Evolutionary conservation across 2,888 invertebrate genomes (phyloP).

Genomic region (Parnassius glacialis): DNA sequence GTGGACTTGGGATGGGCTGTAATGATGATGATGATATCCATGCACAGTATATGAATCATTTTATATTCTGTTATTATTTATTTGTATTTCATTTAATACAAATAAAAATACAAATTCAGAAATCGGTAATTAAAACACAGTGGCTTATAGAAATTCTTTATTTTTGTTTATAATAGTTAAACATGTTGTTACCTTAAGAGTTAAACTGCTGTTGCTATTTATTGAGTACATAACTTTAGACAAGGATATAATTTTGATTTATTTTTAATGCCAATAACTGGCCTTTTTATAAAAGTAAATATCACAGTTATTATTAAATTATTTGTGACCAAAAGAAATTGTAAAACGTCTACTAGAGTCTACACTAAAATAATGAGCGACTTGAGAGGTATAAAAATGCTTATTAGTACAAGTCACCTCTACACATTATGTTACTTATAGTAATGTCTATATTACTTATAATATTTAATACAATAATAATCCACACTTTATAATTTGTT

Average conservation of each 20-base stretch:
- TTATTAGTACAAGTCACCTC: constrained; percentile 41
- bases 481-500: constrained; percentile 32
- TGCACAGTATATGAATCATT: too few relatives aligned
- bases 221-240: constrained; percentile 34
- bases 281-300: constrained; percentile 77
- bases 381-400: constrained; percentile 43
- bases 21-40: too few relatives aligned
- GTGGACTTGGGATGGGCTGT: too few relatives aligned
- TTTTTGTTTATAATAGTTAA: constrained; percentile 31
- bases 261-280: constrained; percentile 69
- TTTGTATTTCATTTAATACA: too few relatives aligned
- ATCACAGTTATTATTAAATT: constrained; percentile 79
- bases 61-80: too few relatives aligned
- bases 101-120: too few relatives aligned
- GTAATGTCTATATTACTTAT: constrained; percentile 38
- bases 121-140: constrained; percentile 12
- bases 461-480: constrained; percentile 34
- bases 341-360: constrained; percentile 49
- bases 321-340: constrained; percentile 71
- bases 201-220: constrained; percentile 36
- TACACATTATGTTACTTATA: constrained; percentile 29
- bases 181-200: constrained; percentile 27
- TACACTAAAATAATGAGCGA: constrained; percentile 49
- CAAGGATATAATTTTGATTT: constrained; percentile 51
- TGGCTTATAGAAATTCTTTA: constrained; percentile 40